A percentile compares a stretch with the other conserved stretches of the same genome.
phyloP scores from a whole-genome alignment of 2,113 vertebrate species.

The Anoplopoma fimbria region DNA sequence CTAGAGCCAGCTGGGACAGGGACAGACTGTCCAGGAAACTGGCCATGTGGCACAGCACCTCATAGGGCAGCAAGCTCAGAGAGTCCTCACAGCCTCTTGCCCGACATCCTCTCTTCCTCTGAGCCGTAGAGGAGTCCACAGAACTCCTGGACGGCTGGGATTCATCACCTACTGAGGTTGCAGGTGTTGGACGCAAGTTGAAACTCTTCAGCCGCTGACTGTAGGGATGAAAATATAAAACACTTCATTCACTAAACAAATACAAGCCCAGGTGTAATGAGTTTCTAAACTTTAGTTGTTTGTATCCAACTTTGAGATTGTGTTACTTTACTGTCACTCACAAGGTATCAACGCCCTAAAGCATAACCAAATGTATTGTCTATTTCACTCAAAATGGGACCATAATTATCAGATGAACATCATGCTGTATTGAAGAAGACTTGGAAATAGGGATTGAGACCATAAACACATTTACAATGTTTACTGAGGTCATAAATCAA shows the following conservation, averaged over 20 bases:
- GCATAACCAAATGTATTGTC: background rate
- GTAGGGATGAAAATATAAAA: background rate
- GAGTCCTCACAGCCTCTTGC: slow-evolving; percentile 76
- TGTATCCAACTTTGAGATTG: background rate
- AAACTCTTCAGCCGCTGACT: slow-evolving; percentile 89
- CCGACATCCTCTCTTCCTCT: slow-evolving; percentile 21
- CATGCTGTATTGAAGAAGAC: background rate
- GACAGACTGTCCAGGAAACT: slow-evolving; percentile 94
- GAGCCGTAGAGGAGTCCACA: slow-evolving; percentile 11
- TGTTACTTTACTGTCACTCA: background rate
- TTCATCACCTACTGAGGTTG: slow-evolving; percentile 62
- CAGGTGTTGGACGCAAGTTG: slow-evolving; percentile 88
- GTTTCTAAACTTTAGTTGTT: background rate
- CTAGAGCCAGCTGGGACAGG: slow-evolving; percentile 92
- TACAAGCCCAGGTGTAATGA: background rate
- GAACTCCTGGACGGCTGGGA: slow-evolving; percentile 36
- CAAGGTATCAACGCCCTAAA: background rate
- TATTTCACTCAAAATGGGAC: background rate
- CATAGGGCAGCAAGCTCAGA: slow-evolving; percentile 89
- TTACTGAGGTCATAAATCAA: too few species aligned
- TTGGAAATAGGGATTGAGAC: background rate
- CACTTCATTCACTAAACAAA: background rate
- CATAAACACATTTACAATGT: background rate
- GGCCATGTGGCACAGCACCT: slow-evolving; percentile 91
- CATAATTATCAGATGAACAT: background rate